Percentiles rank a stretch among this genome's conserved stretches.
phyloP scores from a whole-genome alignment of 2,888 invertebrate genomes.

The Thera obeliscata region DNA sequence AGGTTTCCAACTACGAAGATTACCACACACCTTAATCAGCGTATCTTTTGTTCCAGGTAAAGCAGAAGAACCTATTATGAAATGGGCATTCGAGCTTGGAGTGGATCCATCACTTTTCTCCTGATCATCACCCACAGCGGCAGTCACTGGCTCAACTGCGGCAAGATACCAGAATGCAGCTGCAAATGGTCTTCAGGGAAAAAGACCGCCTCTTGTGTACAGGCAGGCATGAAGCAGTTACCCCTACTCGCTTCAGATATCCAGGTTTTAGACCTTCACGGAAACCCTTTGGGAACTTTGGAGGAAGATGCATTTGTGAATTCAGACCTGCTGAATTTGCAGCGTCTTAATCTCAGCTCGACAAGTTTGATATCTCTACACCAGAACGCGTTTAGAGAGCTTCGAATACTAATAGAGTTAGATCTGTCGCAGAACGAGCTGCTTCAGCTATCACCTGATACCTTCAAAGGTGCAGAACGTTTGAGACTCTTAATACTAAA shows the following conservation, averaged over 20 bases:
- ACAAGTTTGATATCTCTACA: conserved; percentile 90
- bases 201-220: conserved; percentile 93
- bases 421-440: conserved; percentile 93
- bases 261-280: conserved; percentile 91
- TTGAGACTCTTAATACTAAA: conserved; percentile 90
- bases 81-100: conserved; percentile 72
- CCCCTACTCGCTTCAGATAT: conserved; percentile 84
- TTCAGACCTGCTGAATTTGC: conserved; percentile 92
- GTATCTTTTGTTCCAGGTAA: conserved; percentile 63
- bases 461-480: conserved; percentile 93
- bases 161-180: conserved; percentile 88
- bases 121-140: conserved; percentile 62
- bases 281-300: conserved; percentile 89
- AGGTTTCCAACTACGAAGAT: background rate
- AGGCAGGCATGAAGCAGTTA: conserved; percentile 89
- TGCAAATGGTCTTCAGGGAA: conserved; percentile 97
- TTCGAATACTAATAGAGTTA: conserved; percentile 93
- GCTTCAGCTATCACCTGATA: conserved; percentile 88
- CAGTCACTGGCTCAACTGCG: conserved; percentile 93
- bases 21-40: background rate
- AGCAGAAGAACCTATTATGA: conserved; percentile 59
- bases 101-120: conserved; percentile 61
- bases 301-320: conserved; percentile 90
- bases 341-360: conserved; percentile 91
- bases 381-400: conserved; percentile 91